Conservation (phyloP, 1,140 invertebrate species). For the Leptopilina boulardi region DNA sequence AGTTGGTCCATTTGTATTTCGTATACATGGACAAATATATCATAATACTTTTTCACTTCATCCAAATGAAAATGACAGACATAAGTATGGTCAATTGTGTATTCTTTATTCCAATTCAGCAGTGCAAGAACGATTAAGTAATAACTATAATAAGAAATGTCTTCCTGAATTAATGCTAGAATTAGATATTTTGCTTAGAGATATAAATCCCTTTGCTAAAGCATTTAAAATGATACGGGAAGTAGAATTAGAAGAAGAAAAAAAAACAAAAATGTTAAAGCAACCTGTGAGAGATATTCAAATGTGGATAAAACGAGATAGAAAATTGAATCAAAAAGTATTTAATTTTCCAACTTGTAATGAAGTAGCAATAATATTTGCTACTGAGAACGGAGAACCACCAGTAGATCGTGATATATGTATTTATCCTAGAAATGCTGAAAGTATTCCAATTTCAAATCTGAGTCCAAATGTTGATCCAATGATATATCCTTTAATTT, state of each 20-base stretch:
- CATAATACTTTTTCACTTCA: constrained; percentile 23
- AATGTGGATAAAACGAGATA: neutral
- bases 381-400: constrained; percentile 34
- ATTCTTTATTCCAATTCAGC: constrained; percentile 39
- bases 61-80: constrained; percentile 32
- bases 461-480: constrained; percentile 37
- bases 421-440: neutral
- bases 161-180: constrained; percentile 7
- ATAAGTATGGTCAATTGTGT: constrained; percentile 40
- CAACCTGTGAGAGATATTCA: neutral
- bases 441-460: neutral
- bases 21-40: constrained; percentile 43
- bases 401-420: constrained; percentile 32
- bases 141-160: constrained; percentile 21
- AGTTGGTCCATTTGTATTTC: constrained; percentile 37
- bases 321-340: neutral
- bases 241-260: neutral
- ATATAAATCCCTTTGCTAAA: neutral
- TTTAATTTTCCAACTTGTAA: constrained; percentile 37
- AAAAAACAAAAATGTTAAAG: neutral
- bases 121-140: constrained; percentile 25
- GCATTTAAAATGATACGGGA: constrained; percentile 26
- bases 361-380: constrained; percentile 36
- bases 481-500: constrained; percentile 24
- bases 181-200: constrained; percentile 24